phyloP scores from a whole-genome alignment of 1,140 invertebrate genomes.

The Littorina saxatilis region DNA sequence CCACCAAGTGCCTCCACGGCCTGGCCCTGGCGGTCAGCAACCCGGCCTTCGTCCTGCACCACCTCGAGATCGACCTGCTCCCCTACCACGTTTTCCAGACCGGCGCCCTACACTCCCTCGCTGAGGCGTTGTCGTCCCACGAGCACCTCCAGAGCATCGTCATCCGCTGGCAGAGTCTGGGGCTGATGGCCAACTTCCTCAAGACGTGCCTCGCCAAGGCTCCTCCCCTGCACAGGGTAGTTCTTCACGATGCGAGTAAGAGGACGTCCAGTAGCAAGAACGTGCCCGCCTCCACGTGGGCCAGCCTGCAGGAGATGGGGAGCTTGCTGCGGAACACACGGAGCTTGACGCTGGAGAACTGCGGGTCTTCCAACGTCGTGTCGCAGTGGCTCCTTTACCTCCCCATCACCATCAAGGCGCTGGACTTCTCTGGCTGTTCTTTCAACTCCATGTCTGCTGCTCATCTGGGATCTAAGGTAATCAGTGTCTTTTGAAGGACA shows the following conservation, averaged over 20 bases:
- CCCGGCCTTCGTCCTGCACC: slow-evolving; percentile 40
- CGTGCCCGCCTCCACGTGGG: slow-evolving; percentile 49
- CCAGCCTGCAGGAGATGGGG: slow-evolving; percentile 56
- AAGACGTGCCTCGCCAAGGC: slow-evolving; percentile 39
- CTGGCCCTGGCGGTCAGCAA: slow-evolving; percentile 43
- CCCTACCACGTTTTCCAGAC: slow-evolving; percentile 49
- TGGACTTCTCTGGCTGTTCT: slow-evolving; percentile 56
- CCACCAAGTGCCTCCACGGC: slow-evolving; percentile 47
- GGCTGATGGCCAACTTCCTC: slow-evolving; percentile 56
- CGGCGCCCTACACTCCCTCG: slow-evolving; percentile 44
- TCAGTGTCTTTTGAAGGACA: too few species aligned
- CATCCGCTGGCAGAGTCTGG: slow-evolving; percentile 53
- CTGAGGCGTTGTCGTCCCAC: slow-evolving; percentile 42
- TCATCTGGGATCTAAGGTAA: slow-evolving; percentile 48
- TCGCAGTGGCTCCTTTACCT: slow-evolving; percentile 60
- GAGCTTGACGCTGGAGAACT: slow-evolving; percentile 51
- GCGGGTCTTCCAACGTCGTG: slow-evolving; percentile 49
- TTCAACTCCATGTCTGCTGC: slow-evolving; percentile 61
- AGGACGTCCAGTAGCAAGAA: neutral
- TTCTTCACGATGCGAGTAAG: slow-evolving; percentile 39
- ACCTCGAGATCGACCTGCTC: slow-evolving; percentile 56
- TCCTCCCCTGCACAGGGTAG: slow-evolving; percentile 43
- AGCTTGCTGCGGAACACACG: slow-evolving; percentile 51
- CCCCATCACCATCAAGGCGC: slow-evolving; percentile 49
- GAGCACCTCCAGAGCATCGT: slow-evolving; percentile 43